Base-by-base conservation (phyloP, 2,113 vertebrate genomes). In the Tragelaphus imberbis region DNA sequence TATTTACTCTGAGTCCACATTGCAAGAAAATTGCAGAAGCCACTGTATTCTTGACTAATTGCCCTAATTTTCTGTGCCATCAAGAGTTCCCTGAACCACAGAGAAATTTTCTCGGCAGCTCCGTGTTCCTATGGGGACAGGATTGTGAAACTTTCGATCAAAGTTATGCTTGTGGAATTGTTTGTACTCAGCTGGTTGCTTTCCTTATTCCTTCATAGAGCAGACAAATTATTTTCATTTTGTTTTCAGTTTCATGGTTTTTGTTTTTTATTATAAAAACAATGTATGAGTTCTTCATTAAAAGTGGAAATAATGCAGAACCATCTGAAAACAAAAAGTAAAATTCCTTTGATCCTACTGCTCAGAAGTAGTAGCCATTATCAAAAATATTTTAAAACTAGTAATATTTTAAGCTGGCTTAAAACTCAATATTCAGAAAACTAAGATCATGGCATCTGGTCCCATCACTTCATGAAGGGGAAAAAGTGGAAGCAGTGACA, bases 151-250 rank as follows among this genome's bases (percentile, higher is more conserved):
- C 27, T 61, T 95, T 25, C 15, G 1, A 33, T 56, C 65, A 23
- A 27, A 27, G 30, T 71, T 49, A 51, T 56, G 49, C 47, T 80
- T 80, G 11, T 61, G 40, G 65, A 79, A n/a, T 58, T 88, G 44
- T 11, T 88, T 61, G 40, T 11, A 81, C 27, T 14, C 36, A 23
- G 44, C 25, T 85, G 16, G 6, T 15, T 94, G 79, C 53, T 71
- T 44, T 59, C 68, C 53, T 88, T 61, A 15, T 59, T 51, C n/a
- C 85, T 91, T 93, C 59, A 58, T 77, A 36, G 53, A 91, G 49
- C 53, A 58, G 84, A 90, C 33, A 84, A 40, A 91, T 80, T 61
- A 47, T 90, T 96, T 95, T 88, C 77, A 85, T 95, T 95, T 80
- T 59, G 40, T 25, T 68, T 90, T 91, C 3, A 4, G 7, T 80